These are phyloP conservation scores for Mormyrus hasselquistii DNA, from an alignment of 2,797 vertebrate species.

Conservation along the genomic window DNA sequence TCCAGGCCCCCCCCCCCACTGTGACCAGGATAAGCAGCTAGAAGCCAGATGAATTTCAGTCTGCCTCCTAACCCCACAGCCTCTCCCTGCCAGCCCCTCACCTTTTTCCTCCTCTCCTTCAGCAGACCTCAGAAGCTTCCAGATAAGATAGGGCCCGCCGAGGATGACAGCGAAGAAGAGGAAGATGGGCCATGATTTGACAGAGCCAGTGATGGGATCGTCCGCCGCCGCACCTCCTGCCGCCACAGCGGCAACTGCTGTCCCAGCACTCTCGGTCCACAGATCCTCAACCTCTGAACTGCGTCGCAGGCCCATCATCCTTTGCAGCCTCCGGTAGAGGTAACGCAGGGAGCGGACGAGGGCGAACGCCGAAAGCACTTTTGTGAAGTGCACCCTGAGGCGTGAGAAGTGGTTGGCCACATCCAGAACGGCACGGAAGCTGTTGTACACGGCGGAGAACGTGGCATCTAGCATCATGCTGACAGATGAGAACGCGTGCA, in stretches of 20 bases:
- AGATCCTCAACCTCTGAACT: slow-evolving; percentile 80
- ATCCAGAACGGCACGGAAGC: slow-evolving; percentile 90
- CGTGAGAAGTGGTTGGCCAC: slow-evolving; percentile 95
- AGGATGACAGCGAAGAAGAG: slow-evolving; percentile 89
- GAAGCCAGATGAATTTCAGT: background rate
- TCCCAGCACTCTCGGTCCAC: slow-evolving; percentile 81
- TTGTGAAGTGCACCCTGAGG: slow-evolving; percentile 86
- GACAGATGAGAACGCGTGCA: slow-evolving; percentile 91
- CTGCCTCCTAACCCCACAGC: background rate
- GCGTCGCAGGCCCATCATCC: slow-evolving; percentile 71
- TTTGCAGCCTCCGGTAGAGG: slow-evolving; percentile 76
- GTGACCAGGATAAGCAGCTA: background rate
- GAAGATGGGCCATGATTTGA: slow-evolving; percentile 96
- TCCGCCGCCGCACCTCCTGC: slow-evolving; percentile 44
- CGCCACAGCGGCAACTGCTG: slow-evolving; percentile 58
- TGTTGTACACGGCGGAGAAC: slow-evolving; percentile 95
- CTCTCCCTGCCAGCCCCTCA: slow-evolving; percentile 46
- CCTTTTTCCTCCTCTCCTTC: slow-evolving; percentile 66
- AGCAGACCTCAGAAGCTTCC: slow-evolving; percentile 82
- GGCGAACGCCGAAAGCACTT: slow-evolving; percentile 90
- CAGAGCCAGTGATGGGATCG: slow-evolving; percentile 51
- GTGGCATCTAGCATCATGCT: slow-evolving; percentile 99
- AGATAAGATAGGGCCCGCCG: slow-evolving; percentile 94
- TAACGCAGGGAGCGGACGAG: slow-evolving; percentile 86
- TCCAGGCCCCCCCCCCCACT: background rate